phyloP scores from a whole-genome alignment of 2,888 invertebrate species.

The Marronus borbonicus region DNA sequence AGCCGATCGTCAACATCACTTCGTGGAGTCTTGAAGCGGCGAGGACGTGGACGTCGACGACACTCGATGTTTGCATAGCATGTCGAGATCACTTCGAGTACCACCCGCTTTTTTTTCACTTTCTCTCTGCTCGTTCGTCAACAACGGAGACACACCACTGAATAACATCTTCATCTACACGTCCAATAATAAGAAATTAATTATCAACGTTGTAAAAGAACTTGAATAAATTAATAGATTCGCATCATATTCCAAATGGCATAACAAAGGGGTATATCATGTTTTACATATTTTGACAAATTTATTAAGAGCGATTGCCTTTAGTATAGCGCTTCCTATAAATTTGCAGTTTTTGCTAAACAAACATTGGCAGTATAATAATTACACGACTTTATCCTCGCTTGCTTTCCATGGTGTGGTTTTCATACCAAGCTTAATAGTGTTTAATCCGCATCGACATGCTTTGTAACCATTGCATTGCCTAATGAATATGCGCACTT shows the following conservation, averaged over 20 bases:
- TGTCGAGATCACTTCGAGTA: constrained; percentile 52
- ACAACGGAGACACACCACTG: neutral
- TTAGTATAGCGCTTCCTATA: neutral
- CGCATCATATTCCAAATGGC: no score
- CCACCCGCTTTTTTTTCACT: constrained; percentile 49
- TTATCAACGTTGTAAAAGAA: neutral
- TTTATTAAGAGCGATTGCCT: neutral
- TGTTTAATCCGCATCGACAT: constrained; percentile 7
- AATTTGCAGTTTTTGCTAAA: constrained; percentile 7
- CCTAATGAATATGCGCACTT: neutral
- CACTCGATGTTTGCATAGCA: constrained; percentile 52
- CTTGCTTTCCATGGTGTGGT: constrained; percentile 3
- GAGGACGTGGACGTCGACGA: constrained; percentile 48
- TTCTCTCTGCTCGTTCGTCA: constrained; percentile 11
- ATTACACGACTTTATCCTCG: neutral
- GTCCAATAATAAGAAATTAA: neutral
- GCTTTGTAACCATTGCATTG: neutral
- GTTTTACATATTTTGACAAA: no score
- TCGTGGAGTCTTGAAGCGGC: constrained; percentile 36
- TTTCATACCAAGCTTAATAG: constrained; percentile 4
- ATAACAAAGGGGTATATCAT: no score
- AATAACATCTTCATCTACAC: neutral
- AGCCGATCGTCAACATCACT: constrained; percentile 45
- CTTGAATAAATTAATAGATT: no score
- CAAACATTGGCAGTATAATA: neutral